Percentiles rank a stretch among this genome's conserved stretches.
Conservation (phyloP, 2,888 invertebrate genomes). For the Calameuta pallipes region DNA sequence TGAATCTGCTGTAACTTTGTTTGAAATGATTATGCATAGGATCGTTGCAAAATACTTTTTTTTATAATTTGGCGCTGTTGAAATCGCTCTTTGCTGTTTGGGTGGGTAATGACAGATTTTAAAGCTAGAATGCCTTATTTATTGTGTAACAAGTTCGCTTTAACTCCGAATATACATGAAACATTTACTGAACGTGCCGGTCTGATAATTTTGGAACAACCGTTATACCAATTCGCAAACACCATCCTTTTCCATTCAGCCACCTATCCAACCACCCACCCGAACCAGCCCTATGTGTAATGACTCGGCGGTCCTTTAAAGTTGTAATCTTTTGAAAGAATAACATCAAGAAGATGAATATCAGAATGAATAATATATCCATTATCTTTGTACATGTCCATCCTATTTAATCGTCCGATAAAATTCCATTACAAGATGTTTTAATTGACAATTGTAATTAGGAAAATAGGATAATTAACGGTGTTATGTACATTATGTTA, state of each 20-base stretch:
- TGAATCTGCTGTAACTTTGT: not conserved
- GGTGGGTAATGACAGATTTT: constrained; percentile 11
- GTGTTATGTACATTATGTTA: constrained; percentile 63
- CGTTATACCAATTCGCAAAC: constrained; percentile 29
- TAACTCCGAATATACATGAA: constrained; percentile 19
- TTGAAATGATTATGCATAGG: not conserved
- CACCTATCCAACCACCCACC: constrained; percentile 15
- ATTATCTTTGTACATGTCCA: constrained; percentile 54
- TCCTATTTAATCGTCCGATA: constrained; percentile 59
- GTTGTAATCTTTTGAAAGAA: not conserved
- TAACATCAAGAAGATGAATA: not conserved
- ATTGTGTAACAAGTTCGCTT: constrained; percentile 31
- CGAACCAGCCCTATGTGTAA: constrained; percentile 21
- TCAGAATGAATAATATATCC: constrained; percentile 30
- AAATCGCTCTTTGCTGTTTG: constrained; percentile 23
- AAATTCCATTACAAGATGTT: constrained; percentile 55
- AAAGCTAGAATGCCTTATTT: constrained; percentile 38
- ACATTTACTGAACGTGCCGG: constrained; percentile 43
- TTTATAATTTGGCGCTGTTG: not conserved
- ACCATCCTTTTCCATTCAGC: constrained; percentile 14
- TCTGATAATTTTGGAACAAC: constrained; percentile 55
- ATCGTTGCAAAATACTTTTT: not conserved
- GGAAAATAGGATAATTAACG: constrained; percentile 50
- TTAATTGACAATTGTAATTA: constrained; percentile 57
- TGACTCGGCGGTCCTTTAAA: not conserved